These are phyloP conservation scores for Prionace glauca DNA, from an alignment of 2,797 vertebrate species.

Conservation along the genomic window DNA sequence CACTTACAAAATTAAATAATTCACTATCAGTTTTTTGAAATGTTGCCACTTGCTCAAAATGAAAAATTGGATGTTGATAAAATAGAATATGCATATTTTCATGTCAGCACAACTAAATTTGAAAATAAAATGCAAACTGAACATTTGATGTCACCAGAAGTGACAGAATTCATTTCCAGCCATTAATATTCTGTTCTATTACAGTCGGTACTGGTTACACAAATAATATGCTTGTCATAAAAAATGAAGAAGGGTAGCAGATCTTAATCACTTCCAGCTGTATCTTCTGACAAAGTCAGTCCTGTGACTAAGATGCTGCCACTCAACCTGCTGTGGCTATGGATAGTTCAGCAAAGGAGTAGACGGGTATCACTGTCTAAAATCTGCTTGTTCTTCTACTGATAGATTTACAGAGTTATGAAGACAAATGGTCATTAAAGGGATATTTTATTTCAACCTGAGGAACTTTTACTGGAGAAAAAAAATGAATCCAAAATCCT, in stretches of 20 bases:
- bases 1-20: conserved; percentile 4
- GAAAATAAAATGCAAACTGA: conserved; percentile 35
- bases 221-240: conserved; percentile 27
- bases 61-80: background rate
- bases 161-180: conserved; percentile 31
- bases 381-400: background rate
- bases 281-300: conserved; percentile 21
- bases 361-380: background rate
- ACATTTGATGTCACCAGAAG: conserved; percentile 23
- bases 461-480: background rate
- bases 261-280: conserved; percentile 23
- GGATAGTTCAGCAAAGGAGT: background rate
- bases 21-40: conserved; percentile 23
- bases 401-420: background rate
- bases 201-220: conserved; percentile 10
- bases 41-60: background rate
- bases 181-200: conserved; percentile 29
- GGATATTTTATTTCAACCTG: background rate
- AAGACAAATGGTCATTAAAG: background rate
- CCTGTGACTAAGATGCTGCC: background rate
- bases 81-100: background rate
- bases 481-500: no score
- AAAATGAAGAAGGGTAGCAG: conserved; percentile 22
- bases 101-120: conserved; percentile 18
- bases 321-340: background rate